phyloP scores from a whole-genome alignment of 2,113 vertebrate genomes.

The Cochlearius cochlearius region DNA sequence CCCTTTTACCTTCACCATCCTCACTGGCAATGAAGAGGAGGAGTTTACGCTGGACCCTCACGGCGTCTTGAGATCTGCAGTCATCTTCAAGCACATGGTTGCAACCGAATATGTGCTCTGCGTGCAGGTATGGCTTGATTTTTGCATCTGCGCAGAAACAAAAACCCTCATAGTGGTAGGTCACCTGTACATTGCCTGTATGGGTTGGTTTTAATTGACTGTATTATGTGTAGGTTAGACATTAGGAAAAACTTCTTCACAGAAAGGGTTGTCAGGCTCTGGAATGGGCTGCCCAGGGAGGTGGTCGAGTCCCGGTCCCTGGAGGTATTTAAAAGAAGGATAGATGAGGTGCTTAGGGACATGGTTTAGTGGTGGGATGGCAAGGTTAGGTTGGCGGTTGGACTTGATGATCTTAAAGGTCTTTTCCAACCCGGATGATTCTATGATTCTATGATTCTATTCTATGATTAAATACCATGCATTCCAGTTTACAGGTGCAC shows the following conservation, averaged over 20 bases:
- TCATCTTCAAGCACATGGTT: slow-evolving; percentile 85
- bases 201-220: not conserved
- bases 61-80: slow-evolving; percentile 86
- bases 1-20: slow-evolving; percentile 89
- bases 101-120: slow-evolving; percentile 85
- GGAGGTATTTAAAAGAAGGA: too few species aligned
- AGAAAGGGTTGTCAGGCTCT: too few species aligned
- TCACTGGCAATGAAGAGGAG: slow-evolving; percentile 90
- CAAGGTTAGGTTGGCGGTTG: too few species aligned
- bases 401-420: too few species aligned
- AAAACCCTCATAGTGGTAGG: not conserved
- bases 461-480: not conserved
- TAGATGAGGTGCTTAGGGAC: too few species aligned
- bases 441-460: too few species aligned
- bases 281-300: too few species aligned
- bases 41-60: slow-evolving; percentile 87
- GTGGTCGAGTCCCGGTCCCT: too few species aligned
- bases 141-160: not conserved
- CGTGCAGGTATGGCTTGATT: slow-evolving; percentile 81
- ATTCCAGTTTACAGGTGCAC: not conserved
- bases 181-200: not conserved
- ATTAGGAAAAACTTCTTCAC: too few species aligned
- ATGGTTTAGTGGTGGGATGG: too few species aligned
- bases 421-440: too few species aligned
- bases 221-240: too few species aligned